phyloP scores from a whole-genome alignment of 2,888 invertebrate genomes.

The Lumbricus terrestris region DNA sequence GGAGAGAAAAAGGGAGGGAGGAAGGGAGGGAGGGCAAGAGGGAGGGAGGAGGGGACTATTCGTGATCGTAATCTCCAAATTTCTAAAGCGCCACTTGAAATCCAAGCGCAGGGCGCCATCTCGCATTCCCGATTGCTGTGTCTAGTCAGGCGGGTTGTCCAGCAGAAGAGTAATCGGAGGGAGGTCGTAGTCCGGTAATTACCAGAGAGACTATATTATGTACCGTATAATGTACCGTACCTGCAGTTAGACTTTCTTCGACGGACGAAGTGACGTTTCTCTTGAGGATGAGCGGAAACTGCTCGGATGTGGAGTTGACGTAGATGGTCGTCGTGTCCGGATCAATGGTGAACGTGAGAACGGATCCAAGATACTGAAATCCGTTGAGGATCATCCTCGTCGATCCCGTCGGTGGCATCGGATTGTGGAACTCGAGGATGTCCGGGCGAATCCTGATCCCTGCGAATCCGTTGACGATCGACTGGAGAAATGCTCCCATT shows the following conservation, averaged over 20 bases:
- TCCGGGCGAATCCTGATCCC: conserved; percentile 42
- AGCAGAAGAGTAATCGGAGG: background rate
- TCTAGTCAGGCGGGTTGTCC: background rate
- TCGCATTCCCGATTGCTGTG: no score
- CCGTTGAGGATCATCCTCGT: conserved; percentile 32
- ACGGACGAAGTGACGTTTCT: conserved; percentile 29
- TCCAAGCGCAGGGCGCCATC: no score
- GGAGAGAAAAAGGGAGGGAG: no score
- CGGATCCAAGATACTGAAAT: conserved; percentile 36
- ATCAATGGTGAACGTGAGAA: conserved; percentile 35
- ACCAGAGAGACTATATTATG: no score
- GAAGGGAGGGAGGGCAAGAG: no score
- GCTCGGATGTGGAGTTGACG: conserved; percentile 22
- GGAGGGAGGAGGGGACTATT: no score
- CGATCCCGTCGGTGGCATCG: conserved; percentile 39
- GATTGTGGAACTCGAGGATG: conserved; percentile 41
- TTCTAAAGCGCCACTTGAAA: no score
- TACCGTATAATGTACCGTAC: no score
- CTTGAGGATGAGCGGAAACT: conserved; percentile 34
- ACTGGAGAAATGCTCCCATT: conserved; percentile 42
- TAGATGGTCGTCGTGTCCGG: conserved; percentile 21
- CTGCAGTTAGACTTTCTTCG: conserved; percentile 30
- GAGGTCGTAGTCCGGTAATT: background rate
- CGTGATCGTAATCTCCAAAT: no score
- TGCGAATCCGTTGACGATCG: conserved; percentile 41